Conservation (phyloP, 2,113 vertebrate genomes). For the Himantopus leucocephalus region DNA sequence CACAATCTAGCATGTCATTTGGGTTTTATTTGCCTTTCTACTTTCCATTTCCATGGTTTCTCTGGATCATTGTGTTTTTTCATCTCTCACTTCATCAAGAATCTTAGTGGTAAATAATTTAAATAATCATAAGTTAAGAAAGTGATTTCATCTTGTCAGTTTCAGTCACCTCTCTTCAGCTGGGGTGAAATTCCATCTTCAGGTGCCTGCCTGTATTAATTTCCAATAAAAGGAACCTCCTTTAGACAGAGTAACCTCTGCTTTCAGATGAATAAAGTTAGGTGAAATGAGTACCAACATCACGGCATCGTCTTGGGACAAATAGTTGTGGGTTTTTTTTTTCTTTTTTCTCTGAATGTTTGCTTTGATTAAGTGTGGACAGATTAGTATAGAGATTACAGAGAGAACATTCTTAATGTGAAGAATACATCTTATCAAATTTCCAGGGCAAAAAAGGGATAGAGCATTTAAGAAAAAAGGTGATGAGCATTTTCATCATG, state of each 20-base stretch:
- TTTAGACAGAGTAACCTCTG: neutral
- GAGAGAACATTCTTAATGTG: neutral
- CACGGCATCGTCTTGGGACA: neutral
- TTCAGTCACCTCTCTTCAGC: neutral
- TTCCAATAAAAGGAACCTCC: neutral
- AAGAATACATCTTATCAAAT: neutral
- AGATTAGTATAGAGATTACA: neutral
- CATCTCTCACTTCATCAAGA: neutral
- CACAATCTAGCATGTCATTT: neutral
- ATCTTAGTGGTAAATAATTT: constrained; percentile 27
- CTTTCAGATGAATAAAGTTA: neutral
- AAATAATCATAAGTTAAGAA: neutral
- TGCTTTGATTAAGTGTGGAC: neutral
- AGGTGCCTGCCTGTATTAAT: neutral
- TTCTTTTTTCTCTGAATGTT: neutral
- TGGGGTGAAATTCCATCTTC: neutral
- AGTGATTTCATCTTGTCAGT: neutral
- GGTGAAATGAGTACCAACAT: neutral
- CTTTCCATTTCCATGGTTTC: neutral
- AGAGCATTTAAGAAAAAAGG: neutral
- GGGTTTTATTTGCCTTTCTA: neutral
- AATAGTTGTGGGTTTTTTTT: neutral
- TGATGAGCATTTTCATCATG: neutral
- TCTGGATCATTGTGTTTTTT: constrained; percentile 7
- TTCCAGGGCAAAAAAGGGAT: neutral